Conservation (phyloP, 2,797 vertebrate genomes). For the Alosa sapidissima region DNA sequence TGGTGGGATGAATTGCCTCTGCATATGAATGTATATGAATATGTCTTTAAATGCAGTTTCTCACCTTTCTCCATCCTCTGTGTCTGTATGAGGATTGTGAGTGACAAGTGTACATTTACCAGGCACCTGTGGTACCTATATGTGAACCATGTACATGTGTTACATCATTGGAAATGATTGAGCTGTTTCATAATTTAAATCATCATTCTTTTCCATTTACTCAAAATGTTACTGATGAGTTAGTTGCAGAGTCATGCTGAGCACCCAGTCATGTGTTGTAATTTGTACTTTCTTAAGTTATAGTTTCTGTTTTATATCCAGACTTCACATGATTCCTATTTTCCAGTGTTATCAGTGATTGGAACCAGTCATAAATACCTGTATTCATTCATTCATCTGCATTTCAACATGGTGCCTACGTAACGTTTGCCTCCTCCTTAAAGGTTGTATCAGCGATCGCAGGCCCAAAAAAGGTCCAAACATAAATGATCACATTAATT, state of each 20-base stretch:
- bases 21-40: not conserved
- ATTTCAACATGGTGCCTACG: not conserved
- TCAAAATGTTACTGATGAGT: not conserved
- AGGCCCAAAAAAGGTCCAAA: too few species aligned
- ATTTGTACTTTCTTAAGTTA: not conserved
- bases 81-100: not conserved
- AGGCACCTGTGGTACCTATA: too few species aligned
- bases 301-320: not conserved
- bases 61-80: not conserved
- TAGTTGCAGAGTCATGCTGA: not conserved
- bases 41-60: not conserved
- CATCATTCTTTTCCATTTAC: not conserved
- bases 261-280: not conserved
- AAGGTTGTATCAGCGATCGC: too few species aligned
- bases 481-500: too few species aligned
- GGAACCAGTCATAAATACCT: not conserved
- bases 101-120: too few species aligned
- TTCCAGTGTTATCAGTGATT: not conserved
- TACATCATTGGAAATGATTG: not conserved
- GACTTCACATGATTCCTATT: not conserved
- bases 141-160: not conserved
- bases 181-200: not conserved
- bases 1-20: not conserved
- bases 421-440: not conserved
- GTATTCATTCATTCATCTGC: not conserved